phyloP scores from a whole-genome alignment of 92 coral and sea anemone genomes.

The Ricordea florida region DNA sequence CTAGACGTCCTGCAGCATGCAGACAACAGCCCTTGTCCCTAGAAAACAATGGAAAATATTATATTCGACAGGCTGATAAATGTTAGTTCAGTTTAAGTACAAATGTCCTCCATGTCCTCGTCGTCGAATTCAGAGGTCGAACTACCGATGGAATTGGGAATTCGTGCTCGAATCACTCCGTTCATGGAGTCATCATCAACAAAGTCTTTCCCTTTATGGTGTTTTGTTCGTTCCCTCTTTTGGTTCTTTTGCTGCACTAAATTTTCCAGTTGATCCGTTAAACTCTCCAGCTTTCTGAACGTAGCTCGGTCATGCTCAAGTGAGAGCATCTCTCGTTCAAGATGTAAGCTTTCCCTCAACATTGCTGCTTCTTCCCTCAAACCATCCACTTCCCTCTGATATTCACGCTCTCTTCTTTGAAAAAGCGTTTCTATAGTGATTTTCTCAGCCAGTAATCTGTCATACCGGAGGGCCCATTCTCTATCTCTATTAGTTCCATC shows the following conservation, averaged over 20 bases:
- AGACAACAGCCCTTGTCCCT: neutral
- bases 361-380: constrained; percentile 76
- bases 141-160: constrained; percentile 78
- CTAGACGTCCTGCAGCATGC: neutral
- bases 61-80: neutral
- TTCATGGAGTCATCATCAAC: constrained; percentile 27
- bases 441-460: constrained; percentile 81
- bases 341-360: constrained; percentile 73
- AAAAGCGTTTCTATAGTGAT: constrained; percentile 73
- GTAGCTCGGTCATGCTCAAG: constrained; percentile 82
- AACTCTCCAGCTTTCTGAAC: constrained; percentile 72
- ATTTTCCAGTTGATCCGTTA: constrained; percentile 79
- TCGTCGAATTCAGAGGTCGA: constrained; percentile 52
- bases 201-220: constrained; percentile 48
- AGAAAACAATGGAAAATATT: neutral
- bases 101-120: constrained; percentile 18
- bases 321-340: constrained; percentile 83
- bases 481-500: constrained; percentile 40
- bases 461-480: constrained; percentile 84
- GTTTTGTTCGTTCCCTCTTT: constrained; percentile 32
- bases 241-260: constrained; percentile 70
- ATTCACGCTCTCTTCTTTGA: constrained; percentile 73
- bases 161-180: constrained; percentile 46
- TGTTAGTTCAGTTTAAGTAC: neutral
- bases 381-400: constrained; percentile 62